These are phyloP conservation scores for Danio tinwini DNA, from an alignment of 2,797 vertebrate species.

Conservation along the genomic window DNA sequence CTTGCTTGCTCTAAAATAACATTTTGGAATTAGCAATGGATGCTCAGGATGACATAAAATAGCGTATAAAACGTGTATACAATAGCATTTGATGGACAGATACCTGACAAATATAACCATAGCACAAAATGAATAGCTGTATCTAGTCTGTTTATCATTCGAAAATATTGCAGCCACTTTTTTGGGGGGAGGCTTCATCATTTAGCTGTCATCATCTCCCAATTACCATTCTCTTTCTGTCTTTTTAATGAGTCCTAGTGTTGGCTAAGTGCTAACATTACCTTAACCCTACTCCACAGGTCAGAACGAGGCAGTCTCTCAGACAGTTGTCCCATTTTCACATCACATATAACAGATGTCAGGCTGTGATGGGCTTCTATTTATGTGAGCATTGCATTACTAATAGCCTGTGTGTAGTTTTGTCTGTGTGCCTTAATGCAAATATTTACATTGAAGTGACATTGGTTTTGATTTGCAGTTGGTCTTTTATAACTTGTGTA, in stretches of 20 bases:
- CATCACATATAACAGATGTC: slow-evolving; percentile 20
- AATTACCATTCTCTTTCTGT: neutral
- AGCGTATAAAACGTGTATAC: too few species aligned
- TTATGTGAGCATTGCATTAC: slow-evolving; percentile 8
- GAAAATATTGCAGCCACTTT: too few species aligned
- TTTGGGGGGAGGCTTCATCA: too few species aligned
- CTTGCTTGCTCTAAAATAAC: too few species aligned
- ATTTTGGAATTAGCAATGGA: too few species aligned
- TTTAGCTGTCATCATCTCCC: neutral
- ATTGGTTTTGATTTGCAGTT: slow-evolving; percentile 1
- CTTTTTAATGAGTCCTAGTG: slow-evolving; percentile 1
- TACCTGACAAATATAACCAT: too few species aligned
- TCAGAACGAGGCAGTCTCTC: slow-evolving; percentile 1
- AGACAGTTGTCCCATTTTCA: slow-evolving; percentile 31
- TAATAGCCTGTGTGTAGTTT: neutral
- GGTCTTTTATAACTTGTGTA: neutral
- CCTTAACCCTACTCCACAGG: slow-evolving; percentile 34
- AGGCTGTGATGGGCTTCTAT: neutral
- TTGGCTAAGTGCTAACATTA: slow-evolving; percentile 37
- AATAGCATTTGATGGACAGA: too few species aligned
- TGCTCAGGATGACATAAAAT: too few species aligned
- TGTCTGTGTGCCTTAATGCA: slow-evolving; percentile 17
- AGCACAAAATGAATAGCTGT: too few species aligned
- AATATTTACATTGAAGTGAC: slow-evolving; percentile 22
- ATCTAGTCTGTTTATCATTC: too few species aligned